These are phyloP conservation scores for Microtus pennsylvanicus DNA, from an alignment of 2,113 vertebrate species.

Conservation along the genomic window DNA sequence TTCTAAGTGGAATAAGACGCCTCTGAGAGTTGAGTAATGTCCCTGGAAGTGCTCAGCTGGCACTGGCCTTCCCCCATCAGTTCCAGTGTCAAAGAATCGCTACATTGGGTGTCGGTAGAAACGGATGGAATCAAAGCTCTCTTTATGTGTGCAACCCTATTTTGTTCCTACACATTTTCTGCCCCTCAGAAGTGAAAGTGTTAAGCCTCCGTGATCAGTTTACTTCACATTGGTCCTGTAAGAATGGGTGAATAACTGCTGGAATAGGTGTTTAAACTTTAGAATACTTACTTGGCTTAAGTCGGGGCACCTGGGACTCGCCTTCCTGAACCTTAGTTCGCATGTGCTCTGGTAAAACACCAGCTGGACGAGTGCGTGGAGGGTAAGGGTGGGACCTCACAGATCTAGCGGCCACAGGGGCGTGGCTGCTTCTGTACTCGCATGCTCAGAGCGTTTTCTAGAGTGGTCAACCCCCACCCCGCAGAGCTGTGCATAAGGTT, in stretches of 20 bases:
- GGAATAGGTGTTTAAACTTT: slow-evolving; percentile 2
- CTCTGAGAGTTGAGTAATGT: not conserved
- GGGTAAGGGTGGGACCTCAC: not conserved
- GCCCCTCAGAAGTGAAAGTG: not conserved
- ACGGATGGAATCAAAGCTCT: not conserved
- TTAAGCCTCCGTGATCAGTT: not conserved
- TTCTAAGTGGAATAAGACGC: not conserved
- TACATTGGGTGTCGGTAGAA: too few species aligned
- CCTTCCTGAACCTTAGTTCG: not conserved
- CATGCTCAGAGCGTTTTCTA: not conserved
- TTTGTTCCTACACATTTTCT: not conserved
- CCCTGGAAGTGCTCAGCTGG: not conserved
- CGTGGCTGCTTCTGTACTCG: not conserved
- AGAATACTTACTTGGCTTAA: not conserved
- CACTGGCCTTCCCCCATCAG: not conserved
- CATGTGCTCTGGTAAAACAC: not conserved
- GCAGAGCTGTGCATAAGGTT: not conserved
- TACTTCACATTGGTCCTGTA: not conserved
- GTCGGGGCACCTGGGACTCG: not conserved
- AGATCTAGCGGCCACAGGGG: not conserved
- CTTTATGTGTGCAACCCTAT: not conserved
- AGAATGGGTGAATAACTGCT: not conserved
- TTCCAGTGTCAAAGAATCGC: not conserved
- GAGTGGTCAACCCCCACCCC: not conserved
- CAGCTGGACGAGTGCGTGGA: not conserved